A percentile compares a stretch with the other conserved stretches of the same genome.
Conservation (phyloP, 2,888 invertebrate species). For the Drosophila atripex region DNA sequence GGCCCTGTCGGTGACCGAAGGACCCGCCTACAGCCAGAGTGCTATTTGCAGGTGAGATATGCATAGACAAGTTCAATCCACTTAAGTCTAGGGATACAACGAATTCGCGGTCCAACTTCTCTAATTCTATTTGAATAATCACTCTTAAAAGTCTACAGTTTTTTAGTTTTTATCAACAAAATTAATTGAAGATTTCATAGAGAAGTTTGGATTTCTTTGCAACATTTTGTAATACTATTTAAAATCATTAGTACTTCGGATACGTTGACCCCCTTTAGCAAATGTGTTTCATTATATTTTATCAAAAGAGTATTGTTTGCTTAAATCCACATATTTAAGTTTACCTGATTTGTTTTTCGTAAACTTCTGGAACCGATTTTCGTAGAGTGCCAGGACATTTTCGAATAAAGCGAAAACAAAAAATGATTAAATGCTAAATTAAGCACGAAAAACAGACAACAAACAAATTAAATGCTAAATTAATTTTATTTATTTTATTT, state of each 20-base stretch:
- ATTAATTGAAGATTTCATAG: background rate
- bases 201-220: background rate
- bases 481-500: constrained; percentile 69
- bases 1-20: constrained; percentile 97
- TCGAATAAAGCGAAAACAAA: constrained; percentile 53
- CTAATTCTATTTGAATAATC: background rate
- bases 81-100: background rate
- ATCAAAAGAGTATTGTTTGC: constrained; percentile 30
- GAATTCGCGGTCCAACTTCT: background rate
- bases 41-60: constrained; percentile 97
- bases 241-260: background rate
- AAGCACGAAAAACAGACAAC: constrained; percentile 31
- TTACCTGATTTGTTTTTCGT: constrained; percentile 56
- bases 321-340: constrained; percentile 40
- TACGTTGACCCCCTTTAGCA: constrained; percentile 10
- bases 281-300: constrained; percentile 33
- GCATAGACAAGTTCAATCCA: constrained; percentile 27
- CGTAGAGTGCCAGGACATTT: constrained; percentile 83
- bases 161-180: background rate
- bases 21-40: constrained; percentile 99
- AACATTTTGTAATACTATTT: background rate
- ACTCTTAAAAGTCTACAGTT: background rate
- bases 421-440: constrained; percentile 27
- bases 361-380: constrained; percentile 66
- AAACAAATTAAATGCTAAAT: constrained; percentile 54